Evolutionary conservation across 1,140 invertebrate species (phyloP).

Genomic region (Caenorhabditis remanei): DNA sequence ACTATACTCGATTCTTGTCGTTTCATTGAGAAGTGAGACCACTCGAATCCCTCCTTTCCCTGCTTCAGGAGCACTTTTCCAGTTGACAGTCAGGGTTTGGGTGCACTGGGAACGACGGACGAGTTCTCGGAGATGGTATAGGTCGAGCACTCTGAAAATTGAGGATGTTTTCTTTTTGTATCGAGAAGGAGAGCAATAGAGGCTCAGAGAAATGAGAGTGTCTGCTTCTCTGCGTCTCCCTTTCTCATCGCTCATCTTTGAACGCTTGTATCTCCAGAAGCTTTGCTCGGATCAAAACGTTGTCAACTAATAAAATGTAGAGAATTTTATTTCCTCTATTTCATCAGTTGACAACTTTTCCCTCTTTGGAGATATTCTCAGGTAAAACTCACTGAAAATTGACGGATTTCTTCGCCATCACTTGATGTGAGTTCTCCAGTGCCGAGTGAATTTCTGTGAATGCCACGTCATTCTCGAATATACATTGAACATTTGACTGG

Average conservation of each 20-base stretch:
- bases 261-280: no score
- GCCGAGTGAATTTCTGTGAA: constrained; percentile 42
- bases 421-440: constrained; percentile 20
- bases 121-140: constrained; percentile 41
- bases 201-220: no score
- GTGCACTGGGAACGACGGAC: constrained; percentile 38
- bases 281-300: neutral
- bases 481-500: constrained; percentile 24
- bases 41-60: constrained; percentile 12
- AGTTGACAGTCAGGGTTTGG: constrained; percentile 47
- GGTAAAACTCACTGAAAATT: constrained; percentile 34
- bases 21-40: constrained; percentile 53
- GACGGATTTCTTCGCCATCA: constrained; percentile 29
- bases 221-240: no score
- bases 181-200: neutral
- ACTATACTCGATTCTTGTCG: constrained; percentile 32
- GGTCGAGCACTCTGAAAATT: constrained; percentile 36
- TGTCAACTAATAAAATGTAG: neutral
- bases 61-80: constrained; percentile 33
- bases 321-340: no score
- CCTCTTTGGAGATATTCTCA: neutral
- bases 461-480: constrained; percentile 32
- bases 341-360: no score
- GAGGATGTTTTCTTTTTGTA: no score
- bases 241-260: no score